Conservation (phyloP, 2,113 vertebrate genomes). For the Addax nasomaculatus region DNA sequence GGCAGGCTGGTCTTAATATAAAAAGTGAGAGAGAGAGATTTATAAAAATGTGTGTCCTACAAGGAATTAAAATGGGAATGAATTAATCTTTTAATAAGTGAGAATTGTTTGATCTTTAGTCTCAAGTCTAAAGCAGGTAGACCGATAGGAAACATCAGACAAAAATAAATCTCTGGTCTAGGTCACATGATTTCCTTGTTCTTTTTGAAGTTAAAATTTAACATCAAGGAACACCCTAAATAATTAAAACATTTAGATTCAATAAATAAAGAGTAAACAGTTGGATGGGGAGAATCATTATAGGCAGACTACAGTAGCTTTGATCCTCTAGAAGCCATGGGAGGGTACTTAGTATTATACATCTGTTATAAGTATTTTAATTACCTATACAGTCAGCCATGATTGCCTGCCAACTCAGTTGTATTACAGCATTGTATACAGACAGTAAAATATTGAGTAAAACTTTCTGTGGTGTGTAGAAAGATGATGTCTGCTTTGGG, state of each 20-base stretch:
- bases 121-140: not conserved
- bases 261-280: not conserved
- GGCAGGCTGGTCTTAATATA: not conserved
- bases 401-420: not conserved
- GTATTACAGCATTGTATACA: not conserved
- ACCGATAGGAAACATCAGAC: not conserved
- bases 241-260: not conserved
- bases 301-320: not conserved
- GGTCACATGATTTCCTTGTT: not conserved
- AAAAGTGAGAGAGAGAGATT: not conserved
- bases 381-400: not conserved
- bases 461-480: not conserved
- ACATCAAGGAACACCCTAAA: not conserved
- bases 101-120: constrained; percentile 10
- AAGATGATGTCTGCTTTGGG: not conserved
- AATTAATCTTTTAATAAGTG: not conserved
- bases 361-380: not conserved
- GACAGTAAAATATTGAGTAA: not conserved
- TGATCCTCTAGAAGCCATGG: not conserved
- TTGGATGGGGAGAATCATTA: not conserved
- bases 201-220: constrained; percentile 29
- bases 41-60: not conserved
- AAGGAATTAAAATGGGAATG: not conserved
- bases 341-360: not conserved
- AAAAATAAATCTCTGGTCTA: not conserved